Evolutionary conservation across 2,797 vertebrate genomes (phyloP), one percentile per base, ranked within the genome.

Genomic region (Brachyrhaphis roseni): DNA sequence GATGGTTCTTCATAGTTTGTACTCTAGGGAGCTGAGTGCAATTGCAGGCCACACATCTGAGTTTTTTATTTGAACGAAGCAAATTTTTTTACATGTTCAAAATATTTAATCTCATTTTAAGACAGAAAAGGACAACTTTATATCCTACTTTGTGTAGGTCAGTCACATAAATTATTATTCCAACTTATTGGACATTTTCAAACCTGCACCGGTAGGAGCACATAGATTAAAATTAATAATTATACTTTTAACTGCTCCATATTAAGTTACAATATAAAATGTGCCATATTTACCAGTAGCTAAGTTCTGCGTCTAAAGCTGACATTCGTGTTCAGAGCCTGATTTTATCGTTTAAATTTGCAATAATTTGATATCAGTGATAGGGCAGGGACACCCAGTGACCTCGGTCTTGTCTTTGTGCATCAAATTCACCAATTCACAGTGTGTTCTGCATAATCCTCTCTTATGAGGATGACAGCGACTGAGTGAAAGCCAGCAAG

Each of bases 391-490:
- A 49, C 45, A 20, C 36, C 20, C 39, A 45, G 55, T 81, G 88
- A 87, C 86, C 87, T 73, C 34, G 43, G 82, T 88, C 83, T 78
- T 89, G 85, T 88, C 80, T 87, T 78, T 87, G 87, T 85, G 84
- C 92, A 93, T 93, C 91, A 90, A 89, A 94, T 91, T 90, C 86
- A 90, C 86, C 64, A 41, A 5, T 93, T 93, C 90, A 89, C 90
- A 90, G 84, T 91, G 84, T 83, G 77, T 90, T 90, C 87, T 64
- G 75, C 72, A 78, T 94, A 96, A 95, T 96, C 94, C 93, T 88
- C 86, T 81, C 89, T 86, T 93, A 95, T 93, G 90, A 95, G 93
- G 94, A 95, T 95, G 92, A 95, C 79, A 36, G 78, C 83, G 84
- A 83, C 76, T 18, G 78, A 82, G 80, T 74, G 80, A 66, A 77